Evolutionary conservation across 2,888 invertebrate species (phyloP), one percentile per base, ranked within the genome.

Genomic region (Eurytoma adleriae): DNA sequence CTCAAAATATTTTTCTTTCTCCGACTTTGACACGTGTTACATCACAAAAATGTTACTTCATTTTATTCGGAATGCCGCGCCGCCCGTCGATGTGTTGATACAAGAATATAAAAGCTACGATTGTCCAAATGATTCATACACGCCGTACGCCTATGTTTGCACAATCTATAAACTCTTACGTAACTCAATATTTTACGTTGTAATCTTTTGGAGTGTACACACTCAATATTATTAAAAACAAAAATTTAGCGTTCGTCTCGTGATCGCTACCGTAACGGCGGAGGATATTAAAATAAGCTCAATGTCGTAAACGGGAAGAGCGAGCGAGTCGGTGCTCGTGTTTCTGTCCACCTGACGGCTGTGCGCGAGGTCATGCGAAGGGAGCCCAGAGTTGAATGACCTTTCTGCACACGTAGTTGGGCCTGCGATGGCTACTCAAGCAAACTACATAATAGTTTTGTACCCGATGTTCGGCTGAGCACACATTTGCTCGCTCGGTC

Each of bases 381-480:
- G 18, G 75, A 18, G 27, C 40, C 7, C 57, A 52, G 54, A 69
- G 76, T 76, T 76, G 61, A 69, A 76, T 62, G 76, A 76, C 76
- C 76, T 76, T 75, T 54, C 7, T 54, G 27, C 30, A 54, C 4
- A 54, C 50, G 40, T 50, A 54, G 40, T 40, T 40, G 2, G 7
- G 7, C 1, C 40, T 40, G 40, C 40, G 40, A 40, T 40, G 40
- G 40, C 40, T 40, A 40, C 40, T 40, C 40, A 40, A 40, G 2
- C 40, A 40, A 40, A 40, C 40, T 40, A 40, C 40, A 40, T 40
- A 7, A 40, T 40, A 40, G 40, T 40, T 40, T 24, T 40, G 40
- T 4, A 7, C 40, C 7, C 40, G 40, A 4, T 3, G 40, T 40
- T 40, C 7, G 7, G 40, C 40, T 40, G 40, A 40, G 40, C 4